A percentile compares a stretch with the other conserved stretches of the same genome.
Conservation (phyloP, 2,797 vertebrate genomes). For the Balearica regulorum region DNA sequence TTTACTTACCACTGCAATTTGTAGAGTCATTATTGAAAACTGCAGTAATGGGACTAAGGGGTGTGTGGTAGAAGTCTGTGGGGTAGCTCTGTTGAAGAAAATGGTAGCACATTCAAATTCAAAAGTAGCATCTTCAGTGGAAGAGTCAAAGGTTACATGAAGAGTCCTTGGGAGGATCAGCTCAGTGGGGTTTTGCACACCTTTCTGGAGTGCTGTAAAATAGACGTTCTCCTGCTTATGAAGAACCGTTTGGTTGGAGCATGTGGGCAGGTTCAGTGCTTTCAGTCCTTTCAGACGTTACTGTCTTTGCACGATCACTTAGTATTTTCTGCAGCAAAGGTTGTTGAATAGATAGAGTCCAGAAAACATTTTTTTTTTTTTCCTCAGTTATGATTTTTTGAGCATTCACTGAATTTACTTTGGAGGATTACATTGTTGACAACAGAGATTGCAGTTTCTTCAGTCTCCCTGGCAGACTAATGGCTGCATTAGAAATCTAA, state of each 20-base stretch:
- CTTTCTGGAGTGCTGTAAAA: not conserved
- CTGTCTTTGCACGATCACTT: not conserved
- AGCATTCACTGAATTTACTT: not conserved
- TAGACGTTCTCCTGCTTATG: not conserved
- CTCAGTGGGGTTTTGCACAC: not conserved
- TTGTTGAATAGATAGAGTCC: not conserved
- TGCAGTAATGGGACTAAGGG: not conserved
- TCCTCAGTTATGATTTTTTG: not conserved
- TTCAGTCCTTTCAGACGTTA: not conserved
- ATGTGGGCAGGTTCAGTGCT: not conserved
- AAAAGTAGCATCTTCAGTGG: not conserved
- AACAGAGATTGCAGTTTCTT: not conserved
- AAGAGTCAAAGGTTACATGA: not conserved
- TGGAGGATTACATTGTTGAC: not conserved
- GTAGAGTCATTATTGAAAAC: not conserved
- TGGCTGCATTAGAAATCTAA: not conserved
- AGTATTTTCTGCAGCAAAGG: not conserved
- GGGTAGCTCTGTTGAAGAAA: not conserved
- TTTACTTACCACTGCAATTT: not conserved
- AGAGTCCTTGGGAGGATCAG: not conserved
- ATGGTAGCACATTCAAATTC: not conserved
- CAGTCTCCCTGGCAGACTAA: not conserved
- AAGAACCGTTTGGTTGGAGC: not conserved
- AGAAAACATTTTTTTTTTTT: not conserved
- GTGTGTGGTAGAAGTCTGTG: not conserved